Evolutionary conservation across 2,797 vertebrate species (phyloP).

Genomic region (Pangasius krempfi): DNA sequence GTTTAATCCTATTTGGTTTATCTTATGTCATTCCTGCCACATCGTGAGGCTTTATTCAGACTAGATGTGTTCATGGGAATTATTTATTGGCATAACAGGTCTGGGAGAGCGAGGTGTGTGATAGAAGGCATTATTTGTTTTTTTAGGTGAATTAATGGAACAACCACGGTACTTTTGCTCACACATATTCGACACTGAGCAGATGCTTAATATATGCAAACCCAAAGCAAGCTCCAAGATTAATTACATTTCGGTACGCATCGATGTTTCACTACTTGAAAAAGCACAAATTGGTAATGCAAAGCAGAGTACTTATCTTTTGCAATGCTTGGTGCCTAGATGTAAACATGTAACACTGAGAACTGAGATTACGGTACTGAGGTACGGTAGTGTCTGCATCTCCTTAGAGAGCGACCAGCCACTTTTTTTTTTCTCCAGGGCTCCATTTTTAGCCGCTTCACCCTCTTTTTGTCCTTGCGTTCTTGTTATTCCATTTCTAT

Average conservation of each 20-base stretch:
- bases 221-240: conserved; percentile 45
- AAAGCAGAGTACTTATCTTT: conserved; percentile 38
- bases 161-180: conserved; percentile 36
- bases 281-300: conserved; percentile 32
- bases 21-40: conserved; percentile 18
- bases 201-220: conserved; percentile 56
- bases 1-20: conserved; percentile 24
- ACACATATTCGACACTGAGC: conserved; percentile 42
- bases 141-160: conserved; percentile 44
- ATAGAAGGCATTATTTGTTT: conserved; percentile 6
- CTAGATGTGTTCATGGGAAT: conserved; percentile 45
- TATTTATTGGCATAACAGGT: conserved; percentile 44
- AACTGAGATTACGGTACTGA: no score
- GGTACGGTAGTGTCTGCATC: conserved; percentile 10
- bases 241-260: conserved; percentile 49
- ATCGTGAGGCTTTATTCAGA: conserved; percentile 22
- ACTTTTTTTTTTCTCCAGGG: conserved; percentile 39
- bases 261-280: conserved; percentile 42
- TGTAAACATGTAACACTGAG: conserved; percentile 42
- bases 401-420: conserved; percentile 50
- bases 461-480: conserved; percentile 77
- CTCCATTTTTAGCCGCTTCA: conserved; percentile 74
- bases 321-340: conserved; percentile 32
- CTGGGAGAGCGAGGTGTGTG: neutral
- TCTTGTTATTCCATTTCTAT: conserved; percentile 74